A percentile compares a stretch with the other conserved stretches of the same genome.
Conservation (phyloP, 2,113 vertebrate genomes). For the Chascanopsetta lugubris region DNA sequence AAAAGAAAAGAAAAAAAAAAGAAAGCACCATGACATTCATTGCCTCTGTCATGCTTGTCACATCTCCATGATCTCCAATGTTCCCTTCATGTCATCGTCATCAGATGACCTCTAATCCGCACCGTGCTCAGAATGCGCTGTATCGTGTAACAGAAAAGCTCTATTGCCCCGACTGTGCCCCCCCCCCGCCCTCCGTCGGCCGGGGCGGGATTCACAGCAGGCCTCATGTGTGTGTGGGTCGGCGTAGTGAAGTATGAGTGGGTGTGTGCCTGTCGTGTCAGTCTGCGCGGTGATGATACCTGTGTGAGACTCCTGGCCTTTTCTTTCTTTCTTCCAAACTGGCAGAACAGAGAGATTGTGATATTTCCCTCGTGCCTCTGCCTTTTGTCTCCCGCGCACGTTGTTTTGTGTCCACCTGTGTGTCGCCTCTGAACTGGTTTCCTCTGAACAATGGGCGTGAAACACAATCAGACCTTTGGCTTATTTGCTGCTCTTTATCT, state of each 20-base stretch:
- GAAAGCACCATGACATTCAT: too few relatives aligned
- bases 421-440: constrained; percentile 31
- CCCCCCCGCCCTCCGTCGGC: too few relatives aligned
- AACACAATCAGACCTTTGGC: neutral
- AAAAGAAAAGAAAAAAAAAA: too few relatives aligned
- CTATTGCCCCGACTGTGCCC: too few relatives aligned
- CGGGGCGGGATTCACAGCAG: too few relatives aligned
- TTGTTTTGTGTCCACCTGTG: constrained; percentile 19
- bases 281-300: constrained; percentile 33
- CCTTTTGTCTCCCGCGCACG: constrained; percentile 26
- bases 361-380: constrained; percentile 1
- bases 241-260: neutral
- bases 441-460: constrained; percentile 21
- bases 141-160: too few relatives aligned
- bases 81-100: neutral
- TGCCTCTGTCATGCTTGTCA: too few relatives aligned
- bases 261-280: constrained; percentile 16
- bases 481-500: constrained; percentile 9
- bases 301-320: constrained; percentile 57
- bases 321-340: constrained; percentile 12
- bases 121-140: neutral
- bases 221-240: too few relatives aligned
- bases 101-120: neutral
- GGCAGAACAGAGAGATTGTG: constrained; percentile 1
- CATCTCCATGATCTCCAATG: too few relatives aligned